phyloP scores from a whole-genome alignment of 2,888 invertebrate species.

The Stomorhina lunata region DNA sequence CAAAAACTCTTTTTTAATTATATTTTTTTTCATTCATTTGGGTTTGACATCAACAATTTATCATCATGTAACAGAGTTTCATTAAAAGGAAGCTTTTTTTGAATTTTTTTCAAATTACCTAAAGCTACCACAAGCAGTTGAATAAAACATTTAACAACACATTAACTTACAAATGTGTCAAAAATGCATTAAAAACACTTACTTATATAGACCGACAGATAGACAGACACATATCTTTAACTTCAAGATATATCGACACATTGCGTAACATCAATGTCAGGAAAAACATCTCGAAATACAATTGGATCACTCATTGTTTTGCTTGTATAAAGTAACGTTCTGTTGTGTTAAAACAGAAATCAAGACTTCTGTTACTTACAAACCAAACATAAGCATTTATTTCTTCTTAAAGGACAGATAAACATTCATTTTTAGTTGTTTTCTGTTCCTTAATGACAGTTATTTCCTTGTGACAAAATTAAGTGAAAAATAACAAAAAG shows the following conservation, averaged over 20 bases:
- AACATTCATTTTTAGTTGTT: not conserved
- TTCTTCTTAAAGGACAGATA: no score
- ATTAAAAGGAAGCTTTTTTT: no score
- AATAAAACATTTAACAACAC: conserved; percentile 43
- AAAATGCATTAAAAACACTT: conserved; percentile 20
- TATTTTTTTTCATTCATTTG: not conserved
- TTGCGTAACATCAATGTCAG: no score
- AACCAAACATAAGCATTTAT: no score
- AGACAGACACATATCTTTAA: no score
- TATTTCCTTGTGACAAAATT: conserved; percentile 19
- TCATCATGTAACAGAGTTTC: not conserved
- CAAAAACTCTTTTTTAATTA: not conserved
- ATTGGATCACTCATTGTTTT: no score
- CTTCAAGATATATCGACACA: no score
- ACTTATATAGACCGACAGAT: not conserved
- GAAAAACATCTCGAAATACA: no score
- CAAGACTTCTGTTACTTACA: no score
- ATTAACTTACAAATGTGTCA: conserved; percentile 37
- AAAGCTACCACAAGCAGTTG: conserved; percentile 38
- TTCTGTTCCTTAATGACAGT: conserved; percentile 10
- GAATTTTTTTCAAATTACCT: not conserved
- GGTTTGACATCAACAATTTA: not conserved
- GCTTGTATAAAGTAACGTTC: no score
- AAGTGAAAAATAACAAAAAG: not conserved
- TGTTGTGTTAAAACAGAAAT: no score